Percentiles rank a stretch among this genome's conserved stretches.
Evolutionary conservation across 1,140 invertebrate genomes (phyloP).

Genomic region (Rhopalosiphum padi): DNA sequence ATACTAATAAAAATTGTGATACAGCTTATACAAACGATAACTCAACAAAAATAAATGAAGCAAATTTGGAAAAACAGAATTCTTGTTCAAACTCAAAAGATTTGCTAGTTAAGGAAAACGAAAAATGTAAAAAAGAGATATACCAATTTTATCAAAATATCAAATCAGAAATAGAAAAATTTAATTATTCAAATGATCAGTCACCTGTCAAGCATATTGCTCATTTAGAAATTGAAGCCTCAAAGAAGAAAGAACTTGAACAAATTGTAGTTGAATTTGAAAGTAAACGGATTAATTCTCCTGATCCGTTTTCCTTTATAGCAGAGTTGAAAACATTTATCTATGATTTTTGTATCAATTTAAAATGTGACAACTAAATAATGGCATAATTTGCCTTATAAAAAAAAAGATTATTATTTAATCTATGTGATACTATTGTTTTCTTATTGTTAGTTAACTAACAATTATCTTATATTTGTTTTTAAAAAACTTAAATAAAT

Average conservation of each 20-base stretch:
- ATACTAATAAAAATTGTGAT: not conserved
- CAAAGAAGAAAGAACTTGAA: slow-evolving; percentile 49
- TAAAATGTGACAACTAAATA: not conserved
- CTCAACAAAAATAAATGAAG: not conserved
- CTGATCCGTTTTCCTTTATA: slow-evolving; percentile 21
- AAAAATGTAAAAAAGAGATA: not conserved
- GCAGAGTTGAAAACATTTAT: slow-evolving; percentile 13
- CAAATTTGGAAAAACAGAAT: not conserved
- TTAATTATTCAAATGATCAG: not conserved
- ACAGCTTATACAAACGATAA: not conserved
- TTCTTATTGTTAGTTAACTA: not conserved
- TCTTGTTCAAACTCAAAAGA: not conserved
- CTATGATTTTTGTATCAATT: not conserved
- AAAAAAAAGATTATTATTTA: not conserved
- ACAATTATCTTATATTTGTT: not conserved
- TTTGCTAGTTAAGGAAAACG: not conserved
- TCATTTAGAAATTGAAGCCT: slow-evolving; percentile 53
- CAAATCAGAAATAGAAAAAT: slow-evolving; percentile 1
- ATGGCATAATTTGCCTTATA: not conserved
- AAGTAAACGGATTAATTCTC: slow-evolving; percentile 35
- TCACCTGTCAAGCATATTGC: slow-evolving; percentile 8
- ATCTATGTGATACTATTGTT: not conserved
- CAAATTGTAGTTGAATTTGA: slow-evolving; percentile 21
- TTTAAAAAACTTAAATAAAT: not conserved
- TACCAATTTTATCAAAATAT: slow-evolving; percentile 25